Evolutionary conservation across 1,140 invertebrate genomes (phyloP).

Genomic region (Drosophila tani): DNA sequence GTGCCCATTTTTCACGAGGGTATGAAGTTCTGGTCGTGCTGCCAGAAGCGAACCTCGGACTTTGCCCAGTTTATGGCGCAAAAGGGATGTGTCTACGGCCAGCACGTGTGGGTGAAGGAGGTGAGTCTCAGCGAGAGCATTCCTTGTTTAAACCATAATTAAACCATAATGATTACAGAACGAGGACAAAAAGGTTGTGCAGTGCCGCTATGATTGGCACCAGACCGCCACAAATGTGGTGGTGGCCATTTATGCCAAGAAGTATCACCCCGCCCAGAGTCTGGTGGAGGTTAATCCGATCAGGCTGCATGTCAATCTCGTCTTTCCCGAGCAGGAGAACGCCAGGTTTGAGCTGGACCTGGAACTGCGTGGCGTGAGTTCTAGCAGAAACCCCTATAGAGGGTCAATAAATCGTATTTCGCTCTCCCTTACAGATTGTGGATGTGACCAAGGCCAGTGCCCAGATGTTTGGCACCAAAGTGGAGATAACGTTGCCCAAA

Average conservation of each 20-base stretch:
- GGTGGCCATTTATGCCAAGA: slow-evolving; percentile 96
- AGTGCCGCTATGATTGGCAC: slow-evolving; percentile 97
- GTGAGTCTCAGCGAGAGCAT: slow-evolving; percentile 76
- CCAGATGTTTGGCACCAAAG: slow-evolving; percentile 95
- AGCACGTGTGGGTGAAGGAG: slow-evolving; percentile 94
- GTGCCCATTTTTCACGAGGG: slow-evolving; percentile 98
- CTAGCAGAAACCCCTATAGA: slow-evolving; percentile 59
- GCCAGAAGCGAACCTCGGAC: slow-evolving; percentile 96
- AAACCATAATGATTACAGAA: slow-evolving; percentile 52
- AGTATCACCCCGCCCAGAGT: slow-evolving; percentile 92
- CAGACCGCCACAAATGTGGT: slow-evolving; percentile 93
- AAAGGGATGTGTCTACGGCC: slow-evolving; percentile 92
- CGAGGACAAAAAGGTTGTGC: slow-evolving; percentile 85
- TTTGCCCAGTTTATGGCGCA: slow-evolving; percentile 97
- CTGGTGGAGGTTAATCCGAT: slow-evolving; percentile 94
- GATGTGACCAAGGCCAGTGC: slow-evolving; percentile 89
- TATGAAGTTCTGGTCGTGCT: slow-evolving; percentile 99
- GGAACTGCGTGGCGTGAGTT: slow-evolving; percentile 92
- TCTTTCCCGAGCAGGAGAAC: slow-evolving; percentile 92
- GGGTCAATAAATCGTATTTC: background rate
- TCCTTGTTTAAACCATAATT: background rate
- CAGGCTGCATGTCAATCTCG: slow-evolving; percentile 90
- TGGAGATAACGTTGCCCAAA: slow-evolving; percentile 97
- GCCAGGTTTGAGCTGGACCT: slow-evolving; percentile 92
- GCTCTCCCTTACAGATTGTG: slow-evolving; percentile 87